Evolutionary conservation across 2,113 vertebrate species (phyloP), one percentile per base, ranked within the genome.

Genomic region (Mobula birostris): DNA sequence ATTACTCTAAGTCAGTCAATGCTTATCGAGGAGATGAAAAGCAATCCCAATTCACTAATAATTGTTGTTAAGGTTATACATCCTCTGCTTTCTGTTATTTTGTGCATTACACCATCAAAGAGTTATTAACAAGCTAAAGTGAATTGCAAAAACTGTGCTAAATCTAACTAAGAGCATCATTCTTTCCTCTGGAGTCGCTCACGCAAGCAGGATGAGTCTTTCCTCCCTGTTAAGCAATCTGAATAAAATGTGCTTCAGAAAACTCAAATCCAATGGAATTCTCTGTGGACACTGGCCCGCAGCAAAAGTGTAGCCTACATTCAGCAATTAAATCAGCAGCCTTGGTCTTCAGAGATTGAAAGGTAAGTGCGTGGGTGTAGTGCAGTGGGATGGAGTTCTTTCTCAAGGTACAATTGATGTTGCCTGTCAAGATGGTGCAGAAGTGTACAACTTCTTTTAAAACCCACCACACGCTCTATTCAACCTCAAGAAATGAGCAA

Each of bases 251-350:
- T 74, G 40, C 36, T 74, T 48, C 91, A 74, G 21, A 74, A 93
- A 93, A 24, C 68, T 93, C 91, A 93, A 93, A 56, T 93, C 36
- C 72, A 24, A 32, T 74, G 91, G 70, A 93, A 76, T 74, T 70
- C 91, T 93, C 91, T 74, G 27, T 15, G 70, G 91, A 74, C 91
- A 93, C 9, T 11, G 12, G 70, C 70, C 36, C 40, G 76, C 91
- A 76, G 91, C 70, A 74, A 48, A 74, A 76, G 70, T 6, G 14
- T 76, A 40, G 91, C 91, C 91, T 74, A 93, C 68, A 74, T 93
- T 76, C 40, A 74, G 66, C 90, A 93, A 74, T 93, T 93, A 93
- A 93, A 74, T 72, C 91, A 74, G 91, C 66, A 93, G 70, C 91
- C 91, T 93, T 27, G 32, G 68, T 74, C 68, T 74, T 70, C 88